Percentiles rank a stretch among this genome's conserved stretches.
Conservation (phyloP, 2,113 vertebrate species). For the Cololabis saira region DNA sequence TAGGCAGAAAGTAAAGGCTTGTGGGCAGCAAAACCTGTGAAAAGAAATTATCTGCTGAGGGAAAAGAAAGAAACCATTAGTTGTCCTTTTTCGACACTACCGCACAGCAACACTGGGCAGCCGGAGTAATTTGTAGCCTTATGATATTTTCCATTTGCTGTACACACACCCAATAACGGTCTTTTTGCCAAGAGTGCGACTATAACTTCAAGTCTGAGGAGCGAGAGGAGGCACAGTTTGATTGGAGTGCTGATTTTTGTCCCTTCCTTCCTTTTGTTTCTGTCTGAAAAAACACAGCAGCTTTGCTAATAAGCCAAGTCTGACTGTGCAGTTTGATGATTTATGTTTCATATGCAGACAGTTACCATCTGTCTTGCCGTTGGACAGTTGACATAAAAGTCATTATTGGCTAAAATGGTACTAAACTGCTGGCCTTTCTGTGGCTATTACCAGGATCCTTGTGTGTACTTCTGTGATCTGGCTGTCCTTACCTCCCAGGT, state of each 20-base stretch:
- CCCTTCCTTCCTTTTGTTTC: background rate
- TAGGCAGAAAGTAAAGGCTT: background rate
- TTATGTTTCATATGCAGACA: conserved; percentile 48
- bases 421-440: conserved; percentile 33
- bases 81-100: conserved; percentile 15
- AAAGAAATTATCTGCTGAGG: background rate
- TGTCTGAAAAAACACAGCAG: conserved; percentile 16
- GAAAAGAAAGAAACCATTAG: conserved; percentile 7
- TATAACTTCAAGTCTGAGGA: conserved; percentile 35
- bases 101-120: conserved; percentile 9
- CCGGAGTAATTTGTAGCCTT: conserved; percentile 42
- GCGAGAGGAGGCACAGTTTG: conserved; percentile 25
- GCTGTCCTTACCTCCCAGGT: too few relatives aligned
- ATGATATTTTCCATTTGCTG: conserved; percentile 29
- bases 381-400: conserved; percentile 37
- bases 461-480: conserved; percentile 32
- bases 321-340: conserved; percentile 53
- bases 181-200: conserved; percentile 29
- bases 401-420: conserved; percentile 40
- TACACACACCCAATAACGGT: conserved; percentile 28
- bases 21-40: background rate
- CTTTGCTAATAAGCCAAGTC: conserved; percentile 38
- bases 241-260: conserved; percentile 7
- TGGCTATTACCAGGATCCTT: conserved; percentile 37
- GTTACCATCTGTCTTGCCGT: conserved; percentile 51